Conservation (phyloP, 2,888 invertebrate genomes). For the Standfussiana lucernea region DNA sequence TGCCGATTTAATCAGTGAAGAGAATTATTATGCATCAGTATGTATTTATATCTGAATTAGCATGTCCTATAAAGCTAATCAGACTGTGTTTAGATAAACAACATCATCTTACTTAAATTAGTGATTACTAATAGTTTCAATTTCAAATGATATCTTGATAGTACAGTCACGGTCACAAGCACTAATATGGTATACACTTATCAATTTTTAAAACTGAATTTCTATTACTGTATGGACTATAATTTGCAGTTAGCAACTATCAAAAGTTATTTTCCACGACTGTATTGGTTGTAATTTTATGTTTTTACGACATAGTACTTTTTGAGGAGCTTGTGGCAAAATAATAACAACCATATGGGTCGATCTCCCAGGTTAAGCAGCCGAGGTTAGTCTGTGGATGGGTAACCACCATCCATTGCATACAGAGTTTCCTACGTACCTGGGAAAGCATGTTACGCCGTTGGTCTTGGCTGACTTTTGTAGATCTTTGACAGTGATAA, state of each 20-base stretch:
- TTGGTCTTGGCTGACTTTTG: not conserved
- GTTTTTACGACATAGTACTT: not conserved
- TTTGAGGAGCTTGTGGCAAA: not conserved
- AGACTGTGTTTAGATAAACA: conserved; percentile 26
- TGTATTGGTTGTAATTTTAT: not conserved
- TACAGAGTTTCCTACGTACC: not conserved
- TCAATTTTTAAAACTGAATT: not conserved
- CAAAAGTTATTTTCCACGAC: not conserved
- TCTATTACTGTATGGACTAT: not conserved
- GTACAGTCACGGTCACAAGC: not conserved
- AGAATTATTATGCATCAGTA: not conserved
- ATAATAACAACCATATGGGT: not conserved
- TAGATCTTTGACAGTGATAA: not conserved
- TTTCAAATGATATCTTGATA: conserved; percentile 7
- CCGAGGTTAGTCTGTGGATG: not conserved
- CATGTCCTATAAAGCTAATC: conserved; percentile 34
- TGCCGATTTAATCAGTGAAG: not conserved
- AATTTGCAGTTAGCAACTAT: not conserved
- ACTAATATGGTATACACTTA: not conserved
- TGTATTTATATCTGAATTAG: conserved; percentile 29
- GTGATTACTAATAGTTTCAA: conserved; percentile 17
- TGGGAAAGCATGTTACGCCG: not conserved
- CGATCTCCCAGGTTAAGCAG: not conserved
- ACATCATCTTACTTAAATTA: conserved; percentile 19
- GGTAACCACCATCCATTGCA: not conserved